Percentiles rank a stretch among this genome's conserved stretches.
Evolutionary conservation across 1,140 invertebrate genomes (phyloP).

Genomic region (Macrostomum lignano): DNA sequence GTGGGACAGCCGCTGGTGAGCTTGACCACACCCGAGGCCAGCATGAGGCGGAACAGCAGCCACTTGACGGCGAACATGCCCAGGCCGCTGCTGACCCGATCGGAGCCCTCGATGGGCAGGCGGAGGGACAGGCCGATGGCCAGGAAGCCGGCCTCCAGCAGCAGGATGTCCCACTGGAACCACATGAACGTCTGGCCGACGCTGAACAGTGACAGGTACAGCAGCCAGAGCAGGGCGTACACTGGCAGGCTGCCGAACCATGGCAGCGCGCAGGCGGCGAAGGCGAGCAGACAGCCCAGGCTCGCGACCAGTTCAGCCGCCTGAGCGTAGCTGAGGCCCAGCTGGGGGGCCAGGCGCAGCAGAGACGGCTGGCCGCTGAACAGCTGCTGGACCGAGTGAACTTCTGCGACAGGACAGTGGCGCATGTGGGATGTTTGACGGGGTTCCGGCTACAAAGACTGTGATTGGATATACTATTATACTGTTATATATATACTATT

Average conservation of each 20-base stretch:
- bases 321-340: too few species aligned
- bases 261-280: too few species aligned
- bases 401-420: too few species aligned
- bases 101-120: constrained; percentile 27
- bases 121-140: constrained; percentile 36
- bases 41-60: constrained; percentile 47
- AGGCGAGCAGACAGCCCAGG: too few species aligned
- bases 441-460: too few species aligned
- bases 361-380: too few species aligned
- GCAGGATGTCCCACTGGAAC: constrained; percentile 37
- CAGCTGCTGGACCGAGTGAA: too few species aligned
- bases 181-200: background rate
- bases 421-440: too few species aligned
- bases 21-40: constrained; percentile 45
- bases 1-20: constrained; percentile 42
- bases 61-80: constrained; percentile 44
- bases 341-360: too few species aligned
- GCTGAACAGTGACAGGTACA: constrained; percentile 15
- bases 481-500: too few species aligned
- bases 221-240: constrained; percentile 1
- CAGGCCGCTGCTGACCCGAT: constrained; percentile 28
- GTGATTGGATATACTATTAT: too few species aligned
- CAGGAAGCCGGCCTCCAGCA: constrained; percentile 48
- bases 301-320: too few species aligned
- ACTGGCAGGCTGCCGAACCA: constrained; percentile 4